Evolutionary conservation across 37 sponge, comb jelly and placozoan species (phyloP).

Genomic region (Amphimedon queenslandica): DNA sequence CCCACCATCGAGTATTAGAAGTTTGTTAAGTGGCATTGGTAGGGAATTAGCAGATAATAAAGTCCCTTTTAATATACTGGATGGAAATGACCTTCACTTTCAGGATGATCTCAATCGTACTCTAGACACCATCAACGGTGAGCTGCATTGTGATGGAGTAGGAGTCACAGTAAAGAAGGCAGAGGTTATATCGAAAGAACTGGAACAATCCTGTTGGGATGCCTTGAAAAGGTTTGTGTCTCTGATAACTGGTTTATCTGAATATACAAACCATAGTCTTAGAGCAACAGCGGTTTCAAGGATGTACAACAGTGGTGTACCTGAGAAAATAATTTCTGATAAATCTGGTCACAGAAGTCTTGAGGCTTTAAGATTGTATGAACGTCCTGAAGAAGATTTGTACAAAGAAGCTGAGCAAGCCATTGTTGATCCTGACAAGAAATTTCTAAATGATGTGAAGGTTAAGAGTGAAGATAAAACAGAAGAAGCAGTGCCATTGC

Average conservation of each 20-base stretch:
- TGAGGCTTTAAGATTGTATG: constrained; percentile 16
- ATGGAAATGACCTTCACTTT: constrained; percentile 3
- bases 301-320: constrained; percentile 27
- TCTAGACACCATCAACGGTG: constrained; percentile 11
- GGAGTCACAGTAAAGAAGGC: too few relatives aligned
- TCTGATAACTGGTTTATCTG: constrained; percentile 3
- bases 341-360: constrained; percentile 17
- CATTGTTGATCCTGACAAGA: too few relatives aligned
- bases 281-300: constrained; percentile 30
- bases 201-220: too few relatives aligned
- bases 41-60: constrained; percentile 1
- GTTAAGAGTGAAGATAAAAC: too few relatives aligned
- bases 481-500: too few relatives aligned
- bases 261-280: constrained; percentile 29
- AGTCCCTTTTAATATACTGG: constrained; percentile 21
- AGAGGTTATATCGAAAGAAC: too few relatives aligned
- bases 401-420: constrained; percentile 15
- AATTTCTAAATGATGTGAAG: too few relatives aligned
- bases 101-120: constrained; percentile 1
- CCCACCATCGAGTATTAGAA: constrained; percentile 9
- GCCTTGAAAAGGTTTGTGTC: constrained; percentile 15
- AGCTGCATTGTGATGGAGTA: constrained; percentile 25
- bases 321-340: constrained; percentile 25
- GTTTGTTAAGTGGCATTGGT: constrained; percentile 14
- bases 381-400: neutral